phyloP scores from a whole-genome alignment of 2,113 vertebrate species.

The Anoplopoma fimbria region DNA sequence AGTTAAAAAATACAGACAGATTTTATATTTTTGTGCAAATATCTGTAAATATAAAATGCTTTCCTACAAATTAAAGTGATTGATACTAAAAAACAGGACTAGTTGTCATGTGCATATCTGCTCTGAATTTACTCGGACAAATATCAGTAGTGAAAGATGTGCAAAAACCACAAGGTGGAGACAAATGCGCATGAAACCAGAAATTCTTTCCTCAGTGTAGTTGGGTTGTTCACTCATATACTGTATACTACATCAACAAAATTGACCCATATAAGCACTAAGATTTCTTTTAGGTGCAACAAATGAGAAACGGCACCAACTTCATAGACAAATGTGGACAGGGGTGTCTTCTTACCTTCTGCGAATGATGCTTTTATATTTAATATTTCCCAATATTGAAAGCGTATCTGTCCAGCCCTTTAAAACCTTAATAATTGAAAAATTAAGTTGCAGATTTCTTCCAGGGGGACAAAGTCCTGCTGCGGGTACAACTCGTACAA shows the following conservation, averaged over 20 bases:
- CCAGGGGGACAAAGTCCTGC: background rate
- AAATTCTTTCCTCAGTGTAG: background rate
- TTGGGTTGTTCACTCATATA: background rate
- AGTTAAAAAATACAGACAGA: background rate
- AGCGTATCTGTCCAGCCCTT: background rate
- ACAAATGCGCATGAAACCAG: constrained; percentile 10
- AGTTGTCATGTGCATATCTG: background rate
- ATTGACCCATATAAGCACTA: background rate
- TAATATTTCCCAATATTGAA: background rate
- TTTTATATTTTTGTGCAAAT: constrained; percentile 9
- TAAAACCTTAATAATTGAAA: background rate
- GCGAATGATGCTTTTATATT: too few species aligned
- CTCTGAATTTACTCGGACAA: background rate
- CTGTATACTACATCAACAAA: background rate
- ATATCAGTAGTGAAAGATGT: background rate
- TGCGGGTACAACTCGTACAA: background rate
- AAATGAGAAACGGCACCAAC: background rate
- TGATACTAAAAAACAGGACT: background rate
- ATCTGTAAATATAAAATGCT: constrained; percentile 12
- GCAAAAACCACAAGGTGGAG: constrained; percentile 45
- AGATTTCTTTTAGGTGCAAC: background rate
- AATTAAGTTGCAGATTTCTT: background rate
- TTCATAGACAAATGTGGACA: too few species aligned
- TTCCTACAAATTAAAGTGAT: constrained; percentile 29
- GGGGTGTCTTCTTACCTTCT: background rate